Percentiles rank a stretch among this genome's conserved stretches.
Evolutionary conservation across 2,113 vertebrate species (phyloP).

Genomic region (Phoxinus phoxinus): DNA sequence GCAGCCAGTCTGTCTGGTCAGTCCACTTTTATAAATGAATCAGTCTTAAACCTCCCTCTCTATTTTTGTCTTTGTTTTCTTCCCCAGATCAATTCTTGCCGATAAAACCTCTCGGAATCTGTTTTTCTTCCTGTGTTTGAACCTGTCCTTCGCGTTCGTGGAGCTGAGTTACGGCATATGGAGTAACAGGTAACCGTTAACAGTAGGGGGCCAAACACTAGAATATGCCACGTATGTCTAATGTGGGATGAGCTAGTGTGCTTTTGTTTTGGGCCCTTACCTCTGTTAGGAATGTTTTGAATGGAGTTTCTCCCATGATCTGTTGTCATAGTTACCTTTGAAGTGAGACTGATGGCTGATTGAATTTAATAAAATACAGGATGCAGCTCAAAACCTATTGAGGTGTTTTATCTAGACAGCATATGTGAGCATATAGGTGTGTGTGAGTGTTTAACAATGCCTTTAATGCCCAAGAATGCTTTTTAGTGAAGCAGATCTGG

Average conservation of each 20-base stretch:
- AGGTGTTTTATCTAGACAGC: not conserved
- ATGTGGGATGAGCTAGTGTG: constrained; percentile 5
- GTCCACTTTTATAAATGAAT: not conserved
- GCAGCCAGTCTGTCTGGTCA: not conserved
- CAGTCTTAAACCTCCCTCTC: not conserved
- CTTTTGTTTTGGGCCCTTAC: constrained; percentile 13
- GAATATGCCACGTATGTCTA: constrained; percentile 77
- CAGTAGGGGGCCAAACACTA: constrained; percentile 29
- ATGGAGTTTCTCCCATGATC: not conserved
- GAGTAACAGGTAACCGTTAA: constrained; percentile 90
- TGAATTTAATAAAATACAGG: not conserved
- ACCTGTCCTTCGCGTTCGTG: constrained; percentile 96
- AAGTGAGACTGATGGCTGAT: not conserved
- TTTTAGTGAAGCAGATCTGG: not conserved
- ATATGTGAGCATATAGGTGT: not conserved
- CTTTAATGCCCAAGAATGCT: not conserved
- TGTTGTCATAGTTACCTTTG: not conserved
- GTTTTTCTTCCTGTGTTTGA: constrained; percentile 93
- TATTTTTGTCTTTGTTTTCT: constrained; percentile 22
- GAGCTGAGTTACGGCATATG: constrained; percentile 93
- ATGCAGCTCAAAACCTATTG: not conserved
- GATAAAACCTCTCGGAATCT: constrained; percentile 95
- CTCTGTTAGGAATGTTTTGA: not conserved
- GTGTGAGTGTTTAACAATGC: not conserved
- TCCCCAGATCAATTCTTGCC: constrained; percentile 87